Evolutionary conservation across 2,888 invertebrate species (phyloP), one percentile per base, ranked within the genome.

Genomic region (Nemotelus pantherinus): DNA sequence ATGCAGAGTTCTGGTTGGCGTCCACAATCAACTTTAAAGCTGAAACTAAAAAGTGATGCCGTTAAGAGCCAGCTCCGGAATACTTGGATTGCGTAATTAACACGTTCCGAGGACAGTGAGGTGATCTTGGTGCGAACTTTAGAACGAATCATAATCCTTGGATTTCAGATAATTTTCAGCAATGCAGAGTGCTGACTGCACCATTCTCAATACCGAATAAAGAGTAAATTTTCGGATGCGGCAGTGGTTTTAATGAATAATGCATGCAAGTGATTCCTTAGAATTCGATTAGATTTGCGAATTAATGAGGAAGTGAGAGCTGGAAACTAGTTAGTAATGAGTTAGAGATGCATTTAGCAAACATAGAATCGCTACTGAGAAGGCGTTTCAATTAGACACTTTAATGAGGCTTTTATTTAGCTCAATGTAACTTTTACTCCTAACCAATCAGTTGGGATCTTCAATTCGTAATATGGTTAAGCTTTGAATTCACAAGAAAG

Each of bases 11-110:
- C 5, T 50, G 50, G 63, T 50, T 48, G 48, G 43, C 44, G 60
- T 25, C 60, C 74, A 74, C 63, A 48, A 74, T 63, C 25, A 60
- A 74, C 48, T 74, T 74, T 63, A 63, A 74, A 63, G 47, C 74
- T 39, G 53, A 39, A 74, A 74, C 41, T 55, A 55, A 55, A 43
- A 63, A 39, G 63, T 4, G 63, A 43, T 7, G 53, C 53, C 43
- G 39, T 39, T 3, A 5, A 43, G 5, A 39, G 10, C 25, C 9
- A 43, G 5, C 3, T 41, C 43, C 43, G 43, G 63, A 63, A 39
- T 63, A 43, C 63, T 43, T 43, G 43, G 63, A 39, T 9, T 43
- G 43, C 63, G 39, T 63, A 43, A 63, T 63, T 63, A 63, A 63
- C 63, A 63, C 63, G 63, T 63, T 43, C 63, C 3, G 63, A 43